Base-by-base conservation (phyloP, 2,797 vertebrate species). In the Chelidonichthys spinosus region DNA sequence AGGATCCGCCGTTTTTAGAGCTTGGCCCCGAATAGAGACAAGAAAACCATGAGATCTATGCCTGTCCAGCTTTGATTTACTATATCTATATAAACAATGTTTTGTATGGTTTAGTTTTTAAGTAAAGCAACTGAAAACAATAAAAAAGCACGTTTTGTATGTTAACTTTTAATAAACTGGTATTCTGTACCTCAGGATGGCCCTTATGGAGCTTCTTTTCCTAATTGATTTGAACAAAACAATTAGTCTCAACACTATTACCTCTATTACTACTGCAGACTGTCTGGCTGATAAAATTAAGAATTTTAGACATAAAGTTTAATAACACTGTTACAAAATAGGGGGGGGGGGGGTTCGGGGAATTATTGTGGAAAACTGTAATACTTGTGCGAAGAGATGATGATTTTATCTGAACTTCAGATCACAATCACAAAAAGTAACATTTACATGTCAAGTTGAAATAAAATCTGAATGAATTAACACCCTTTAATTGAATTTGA, bases 381-480 rank as follows among this genome's bases (percentile, higher is more conserved):
- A 17, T 13, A 35, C 10, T 7, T 39, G 18, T 35, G 36, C 32
- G 35, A 54, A 47, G 5, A 3, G 6, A 25, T 17, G 4, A 15
- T 17, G 46, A 43, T 73, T 8, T 43, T 32, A 69, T 63, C 10
- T 65, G 14, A 74, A 35, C 11, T 25, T 25, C 25, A 56, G 4
- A 76, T 18, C 37, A 63, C 18, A 73, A 68, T 44, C 11, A 76
- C 40, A 74, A 56, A 81, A 50, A 56, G 18, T 54, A 6, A 43
- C 36, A 68, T 72, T 68, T 46, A 59, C 59, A 80, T 53, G 43
- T 46, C 33, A 35, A 15, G 14, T 54, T 78, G 50, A 42, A 66
- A 70, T 60, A 40, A 52, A 66, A 69, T 66, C 8, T 32, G 18
- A 42, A 78, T 71, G 32, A 55, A 73, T 72, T 65, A 63, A 60